These are phyloP conservation scores for Mustela nigripes DNA, from an alignment of 2,113 vertebrate species.

Conservation along the genomic window DNA sequence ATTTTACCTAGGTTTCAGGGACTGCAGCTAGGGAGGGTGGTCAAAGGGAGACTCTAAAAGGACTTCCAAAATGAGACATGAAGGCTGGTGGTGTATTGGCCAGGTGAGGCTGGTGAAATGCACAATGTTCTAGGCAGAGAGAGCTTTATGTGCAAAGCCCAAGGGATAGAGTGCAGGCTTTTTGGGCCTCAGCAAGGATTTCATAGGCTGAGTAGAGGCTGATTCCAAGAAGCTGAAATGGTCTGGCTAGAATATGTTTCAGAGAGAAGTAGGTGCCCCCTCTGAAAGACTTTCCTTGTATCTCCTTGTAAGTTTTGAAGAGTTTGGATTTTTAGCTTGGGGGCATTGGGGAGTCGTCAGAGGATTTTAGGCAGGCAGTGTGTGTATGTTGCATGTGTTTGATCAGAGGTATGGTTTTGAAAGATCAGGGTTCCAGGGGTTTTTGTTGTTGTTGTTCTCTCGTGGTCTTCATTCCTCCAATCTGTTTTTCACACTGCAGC, in stretches of 20 bases:
- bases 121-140: not conserved
- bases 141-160: not conserved
- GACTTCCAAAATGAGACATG: constrained; percentile 23
- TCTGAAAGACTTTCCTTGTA: not conserved
- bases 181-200: constrained; percentile 6
- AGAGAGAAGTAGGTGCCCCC: not conserved
- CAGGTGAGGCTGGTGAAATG: not conserved
- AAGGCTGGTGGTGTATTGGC: not conserved
- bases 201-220: not conserved
- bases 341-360: not conserved
- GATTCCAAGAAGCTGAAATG: not conserved
- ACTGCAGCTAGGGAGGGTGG: not conserved
- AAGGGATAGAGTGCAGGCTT: not conserved
- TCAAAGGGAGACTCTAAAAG: not conserved
- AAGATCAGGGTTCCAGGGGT: not conserved
- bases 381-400: not conserved
- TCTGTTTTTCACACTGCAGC: not conserved
- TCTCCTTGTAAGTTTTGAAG: constrained; percentile 27
- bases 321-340: constrained; percentile 34
- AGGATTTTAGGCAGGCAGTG: not conserved
- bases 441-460: not conserved
- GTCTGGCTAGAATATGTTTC: not conserved
- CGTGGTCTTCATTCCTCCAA: not conserved
- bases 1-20: constrained; percentile 9
- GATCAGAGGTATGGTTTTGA: not conserved